Base-by-base conservation (phyloP, 2,888 invertebrate genomes). In the Eudemis profundana region DNA sequence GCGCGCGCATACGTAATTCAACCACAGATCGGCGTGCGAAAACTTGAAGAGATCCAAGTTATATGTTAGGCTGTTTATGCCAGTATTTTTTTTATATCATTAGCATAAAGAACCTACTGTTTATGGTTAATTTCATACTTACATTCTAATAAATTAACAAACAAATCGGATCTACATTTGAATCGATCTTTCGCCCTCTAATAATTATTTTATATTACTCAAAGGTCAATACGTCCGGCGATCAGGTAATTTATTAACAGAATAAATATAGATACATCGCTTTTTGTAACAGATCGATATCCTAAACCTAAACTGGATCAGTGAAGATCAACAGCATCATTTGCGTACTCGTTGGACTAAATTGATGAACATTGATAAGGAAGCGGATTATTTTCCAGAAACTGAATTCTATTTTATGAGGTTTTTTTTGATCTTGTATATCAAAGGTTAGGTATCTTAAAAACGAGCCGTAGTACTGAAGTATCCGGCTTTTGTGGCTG, bases 181-280 rank as follows among this genome's bases (percentile, higher is more conserved):
- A 17, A 27, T 27, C 12, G 3, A 49, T 49, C 23, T 59, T 38
- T 59, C 17, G 49, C 49, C 38, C 7, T 49, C 38, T 27, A 38
- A 40, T 21, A 49, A 12, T 47, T 23, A 57, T 47, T 14, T 59
- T 19, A 17, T 38, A 44, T 29, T 36, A 23, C 17, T 27, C 15
- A 60, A 60, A 60, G 59, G 59, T 60, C 59, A 42, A 15, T 17
- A n/a, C 17, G 17, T 15, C 23, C 17, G 38, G 21, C 47, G 23
- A 15, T 38, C 17, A 36, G 8, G n/a, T 40, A 56, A 54, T 63
- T 56, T 29, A 63, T 49, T 29, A 40, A 38, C n/a, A 27, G 38
- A 47, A 40, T 19, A 49, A n/a, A 54, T 7, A 40, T 19, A 49
- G 17, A 54, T 7, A 8, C 14, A 40, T 54, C 38, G 23, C 27